phyloP scores from a whole-genome alignment of 92 coral and sea anemone species.

The Umimayanthus chanpuru region DNA sequence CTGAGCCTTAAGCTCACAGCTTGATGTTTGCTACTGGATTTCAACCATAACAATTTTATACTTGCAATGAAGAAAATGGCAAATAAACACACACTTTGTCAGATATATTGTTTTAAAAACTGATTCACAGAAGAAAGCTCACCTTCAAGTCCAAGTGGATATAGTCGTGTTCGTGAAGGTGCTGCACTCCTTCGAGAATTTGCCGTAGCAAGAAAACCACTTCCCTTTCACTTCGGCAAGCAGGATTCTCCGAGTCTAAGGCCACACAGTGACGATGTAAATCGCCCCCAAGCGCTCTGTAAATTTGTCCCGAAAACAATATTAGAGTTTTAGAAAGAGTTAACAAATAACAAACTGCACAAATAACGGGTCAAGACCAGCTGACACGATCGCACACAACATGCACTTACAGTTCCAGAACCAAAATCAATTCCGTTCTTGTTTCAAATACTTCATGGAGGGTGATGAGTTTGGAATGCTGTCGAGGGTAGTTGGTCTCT shows the following conservation, averaged over 20 bases:
- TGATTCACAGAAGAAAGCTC: conserved; percentile 8
- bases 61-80: background rate
- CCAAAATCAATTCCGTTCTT: conserved; percentile 77
- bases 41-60: conserved; percentile 28
- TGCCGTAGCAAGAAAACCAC: conserved; percentile 85
- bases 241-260: conserved; percentile 80
- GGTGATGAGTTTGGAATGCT: conserved; percentile 80
- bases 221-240: conserved; percentile 89
- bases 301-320: conserved; percentile 38
- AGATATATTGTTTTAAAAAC: conserved; percentile 14
- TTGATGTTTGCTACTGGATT: conserved; percentile 37
- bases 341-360: conserved; percentile 44
- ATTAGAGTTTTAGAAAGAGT: conserved; percentile 17
- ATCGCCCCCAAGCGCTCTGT: conserved; percentile 93
- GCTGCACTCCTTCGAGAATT: conserved; percentile 85
- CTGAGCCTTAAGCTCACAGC: conserved; percentile 11
- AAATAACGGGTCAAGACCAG: conserved; percentile 30
- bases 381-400: background rate
- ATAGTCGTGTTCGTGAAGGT: conserved; percentile 77
- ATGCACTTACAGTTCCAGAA: conserved; percentile 80
- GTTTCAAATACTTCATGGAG: conserved; percentile 90
- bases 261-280: conserved; percentile 92
- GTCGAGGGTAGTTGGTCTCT: conserved; percentile 71
- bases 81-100: conserved; percentile 34
- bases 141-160: conserved; percentile 88